Evolutionary conservation across 2,113 vertebrate genomes (phyloP).

Genomic region (Epinephelus cyanopodus): DNA sequence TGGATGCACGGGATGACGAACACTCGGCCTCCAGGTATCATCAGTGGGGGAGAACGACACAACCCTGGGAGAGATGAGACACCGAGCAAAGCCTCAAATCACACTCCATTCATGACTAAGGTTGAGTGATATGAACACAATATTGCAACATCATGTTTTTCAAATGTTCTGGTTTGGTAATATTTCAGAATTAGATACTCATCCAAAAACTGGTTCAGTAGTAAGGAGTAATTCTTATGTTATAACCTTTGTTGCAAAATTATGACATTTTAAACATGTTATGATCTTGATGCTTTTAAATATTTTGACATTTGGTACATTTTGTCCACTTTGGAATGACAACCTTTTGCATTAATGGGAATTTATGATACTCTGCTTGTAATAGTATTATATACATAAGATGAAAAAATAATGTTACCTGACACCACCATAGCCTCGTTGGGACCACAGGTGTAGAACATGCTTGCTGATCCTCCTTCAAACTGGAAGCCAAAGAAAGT

Average conservation of each 20-base stretch:
- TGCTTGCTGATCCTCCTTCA: conserved; percentile 71
- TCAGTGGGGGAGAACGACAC: conserved; percentile 90
- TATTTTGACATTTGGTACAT: neutral
- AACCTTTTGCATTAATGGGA: too few species aligned
- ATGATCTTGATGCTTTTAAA: neutral
- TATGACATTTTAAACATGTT: neutral
- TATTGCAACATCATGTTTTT: neutral
- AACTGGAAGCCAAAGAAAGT: conserved; percentile 23
- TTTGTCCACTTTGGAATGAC: neutral
- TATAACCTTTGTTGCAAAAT: neutral
- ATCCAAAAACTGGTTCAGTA: neutral
- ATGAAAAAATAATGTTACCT: conserved; percentile 76
- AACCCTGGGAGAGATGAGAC: conserved; percentile 82
- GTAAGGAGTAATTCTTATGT: neutral
- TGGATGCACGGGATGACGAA: conserved; percentile 92
- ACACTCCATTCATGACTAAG: neutral
- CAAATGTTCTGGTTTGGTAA: neutral
- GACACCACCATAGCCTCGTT: conserved; percentile 97
- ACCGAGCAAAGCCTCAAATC: neutral
- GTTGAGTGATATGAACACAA: neutral
- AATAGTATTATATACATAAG: too few species aligned
- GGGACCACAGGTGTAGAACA: conserved; percentile 94
- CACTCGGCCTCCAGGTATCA: conserved; percentile 92
- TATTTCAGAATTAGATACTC: accelerated
- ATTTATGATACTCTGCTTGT: neutral